Evolutionary conservation across 2,888 invertebrate genomes (phyloP), one percentile per base, ranked within the genome.

Genomic region (Drosophila histrio): DNA sequence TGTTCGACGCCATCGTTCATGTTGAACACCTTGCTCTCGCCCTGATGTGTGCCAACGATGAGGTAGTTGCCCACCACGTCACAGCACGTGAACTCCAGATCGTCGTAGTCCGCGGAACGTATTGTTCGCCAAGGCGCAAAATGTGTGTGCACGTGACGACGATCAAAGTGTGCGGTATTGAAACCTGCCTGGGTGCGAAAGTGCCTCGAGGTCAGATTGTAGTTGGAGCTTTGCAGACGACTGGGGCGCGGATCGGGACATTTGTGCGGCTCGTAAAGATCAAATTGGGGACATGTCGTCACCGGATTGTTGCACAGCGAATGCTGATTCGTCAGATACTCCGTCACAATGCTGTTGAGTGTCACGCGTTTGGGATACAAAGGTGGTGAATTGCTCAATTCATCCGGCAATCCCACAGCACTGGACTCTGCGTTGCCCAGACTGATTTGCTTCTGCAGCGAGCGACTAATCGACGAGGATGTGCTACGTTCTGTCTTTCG

Each of bases 231-330:
- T 7, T 86, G 69, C 11, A 87, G 64, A 26, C 91, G 89, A 62
- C 90, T 91, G 52, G 95, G 94, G 83, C 94, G 94, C 0, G 96
- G 96, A 92, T 97, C 97, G 0, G 99, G 99, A 92, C 99, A 99
- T 88, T 97, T 96, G 93, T 99, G 99, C 0, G 98, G 98, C 74
- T 97, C 97, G 89, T 98, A 97, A 32, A 99, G 93, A 91, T 98
- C 97, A 90, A 99, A 99, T 90, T 97, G 97, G 0, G 99, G 99
- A 92, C 99, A 99, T 0, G 98, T 98, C 28, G 97, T 96, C 93
- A 99, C 98, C 0, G 99, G 99, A 92, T 99, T 98, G 92, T 97
- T 97, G 93, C 99, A 99, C 6, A 97, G 93, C n/a, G 98, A 96
- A 92, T 99, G 99, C 92, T 99, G 99, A 92, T 98, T 98, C 82